Percentiles rank a stretch among this genome's conserved stretches.
Evolutionary conservation across 1,140 invertebrate genomes (phyloP).

Genomic region (Sarcophaga peregrina): DNA sequence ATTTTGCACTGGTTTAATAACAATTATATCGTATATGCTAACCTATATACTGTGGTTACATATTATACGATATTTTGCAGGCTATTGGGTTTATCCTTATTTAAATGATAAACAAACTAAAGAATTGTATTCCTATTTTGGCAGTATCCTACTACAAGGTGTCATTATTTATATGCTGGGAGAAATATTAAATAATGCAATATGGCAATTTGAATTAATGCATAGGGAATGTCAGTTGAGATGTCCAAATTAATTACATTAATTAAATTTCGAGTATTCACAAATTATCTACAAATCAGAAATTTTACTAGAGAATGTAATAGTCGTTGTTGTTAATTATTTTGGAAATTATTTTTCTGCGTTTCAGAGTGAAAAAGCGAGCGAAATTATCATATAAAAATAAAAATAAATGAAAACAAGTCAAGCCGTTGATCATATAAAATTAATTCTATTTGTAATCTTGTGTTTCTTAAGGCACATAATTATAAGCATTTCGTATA

Average conservation of each 20-base stretch:
- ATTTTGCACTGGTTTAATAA: constrained; percentile 52
- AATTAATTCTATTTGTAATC: no score
- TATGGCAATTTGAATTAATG: constrained; percentile 50
- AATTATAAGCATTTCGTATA: not conserved
- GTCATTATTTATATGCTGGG: constrained; percentile 56
- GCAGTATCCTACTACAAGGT: constrained; percentile 53
- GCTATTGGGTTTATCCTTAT: constrained; percentile 59
- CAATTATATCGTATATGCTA: constrained; percentile 54
- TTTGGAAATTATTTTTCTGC: no score
- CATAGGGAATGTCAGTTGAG: not conserved
- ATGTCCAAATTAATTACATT: no score
- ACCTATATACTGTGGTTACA: constrained; percentile 61
- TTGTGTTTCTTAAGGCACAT: not conserved
- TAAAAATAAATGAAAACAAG: no score
- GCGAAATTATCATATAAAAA: no score
- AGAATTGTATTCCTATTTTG: constrained; percentile 55
- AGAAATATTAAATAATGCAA: constrained; percentile 52
- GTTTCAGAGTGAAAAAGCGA: no score
- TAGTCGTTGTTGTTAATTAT: no score
- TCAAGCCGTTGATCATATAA: no score
- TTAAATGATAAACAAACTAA: constrained; percentile 52
- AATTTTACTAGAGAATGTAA: no score
- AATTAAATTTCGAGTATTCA: no score
- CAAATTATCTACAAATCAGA: no score
- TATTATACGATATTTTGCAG: constrained; percentile 58